Conservation (phyloP, 2,888 invertebrate genomes). For the Abrostola triplasia region DNA sequence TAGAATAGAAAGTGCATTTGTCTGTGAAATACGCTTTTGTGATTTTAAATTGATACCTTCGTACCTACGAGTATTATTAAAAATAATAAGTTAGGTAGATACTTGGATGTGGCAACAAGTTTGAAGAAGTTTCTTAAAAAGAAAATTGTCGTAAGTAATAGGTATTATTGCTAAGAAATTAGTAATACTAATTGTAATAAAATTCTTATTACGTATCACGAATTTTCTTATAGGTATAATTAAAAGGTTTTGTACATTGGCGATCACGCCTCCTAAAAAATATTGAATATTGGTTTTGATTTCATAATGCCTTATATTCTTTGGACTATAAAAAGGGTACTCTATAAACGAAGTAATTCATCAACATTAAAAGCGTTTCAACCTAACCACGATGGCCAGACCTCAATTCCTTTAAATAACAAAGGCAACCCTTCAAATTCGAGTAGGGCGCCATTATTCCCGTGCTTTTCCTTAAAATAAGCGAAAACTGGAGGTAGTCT, state of each 20-base stretch:
- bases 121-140: no score
- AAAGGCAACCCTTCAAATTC: constrained; percentile 35
- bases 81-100: neutral
- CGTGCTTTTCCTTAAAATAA: constrained; percentile 56
- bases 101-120: no score
- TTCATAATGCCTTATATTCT: no score
- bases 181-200: no score
- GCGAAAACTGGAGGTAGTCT: constrained; percentile 49
- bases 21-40: neutral
- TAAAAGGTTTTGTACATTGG: no score
- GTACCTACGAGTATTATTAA: neutral
- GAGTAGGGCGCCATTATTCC: constrained; percentile 38
- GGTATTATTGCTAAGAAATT: no score
- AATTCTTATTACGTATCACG: no score
- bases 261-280: no score
- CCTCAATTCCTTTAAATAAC: constrained; percentile 26
- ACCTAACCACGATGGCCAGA: neutral
- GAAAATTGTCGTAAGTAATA: no score
- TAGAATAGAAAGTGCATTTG: constrained; percentile 11
- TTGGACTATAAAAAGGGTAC: constrained; percentile 4
- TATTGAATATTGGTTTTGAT: no score
- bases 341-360: constrained; percentile 9
- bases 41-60: neutral
- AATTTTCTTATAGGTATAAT: no score
- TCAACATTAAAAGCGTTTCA: constrained; percentile 6